Evolutionary conservation across 2,888 invertebrate species (phyloP), one percentile per base, ranked within the genome.

Genomic region (Zaprionus bogoriensis): DNA sequence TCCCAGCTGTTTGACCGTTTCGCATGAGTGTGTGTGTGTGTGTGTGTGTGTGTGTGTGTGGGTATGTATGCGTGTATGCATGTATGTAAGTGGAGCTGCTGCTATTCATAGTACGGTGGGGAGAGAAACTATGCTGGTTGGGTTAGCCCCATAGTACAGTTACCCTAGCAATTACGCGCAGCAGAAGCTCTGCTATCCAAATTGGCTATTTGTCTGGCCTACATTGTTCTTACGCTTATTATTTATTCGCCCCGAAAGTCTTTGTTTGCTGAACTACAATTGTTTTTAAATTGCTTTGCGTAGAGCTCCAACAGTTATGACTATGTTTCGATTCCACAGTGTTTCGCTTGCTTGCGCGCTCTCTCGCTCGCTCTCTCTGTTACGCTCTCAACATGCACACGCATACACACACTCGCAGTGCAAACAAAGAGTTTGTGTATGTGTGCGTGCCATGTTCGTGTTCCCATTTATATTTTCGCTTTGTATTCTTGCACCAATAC

Each of bases 391-490:
- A 27, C 17, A 17, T 28, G 14, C 17, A 20, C 39, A 45, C 44
- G 58, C 46, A 55, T 47, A 45, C 30, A 60, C 32, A 51, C 47
- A 48, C 42, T 50, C 23, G 23, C 62, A 73, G 38, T 22, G 51
- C 77, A 82, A 80, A 80, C 80, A 80, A 80, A 80, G 80, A 62
- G 71, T 48, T 74, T n/a, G 68, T 50, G 38, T 12, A 5, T 63
- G 75, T 82, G 59, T 76, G 70, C 42, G 73, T 63, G 64, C 53
- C 58, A 58, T 74, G 70, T 79, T 80, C 76, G 75, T 71, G 82
- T 82, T 80, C 82, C 82, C 80, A 82, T 82, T 80, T 63, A 62
- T 47, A 65, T 80, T 69, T 77, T 77, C 62, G 80, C 70, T 63
- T 73, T 67, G 70, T 62, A 61, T 71, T 74, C 74, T 64, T 61